Base-by-base conservation (phyloP, 2,113 vertebrate genomes). In the Excalfactoria chinensis region DNA sequence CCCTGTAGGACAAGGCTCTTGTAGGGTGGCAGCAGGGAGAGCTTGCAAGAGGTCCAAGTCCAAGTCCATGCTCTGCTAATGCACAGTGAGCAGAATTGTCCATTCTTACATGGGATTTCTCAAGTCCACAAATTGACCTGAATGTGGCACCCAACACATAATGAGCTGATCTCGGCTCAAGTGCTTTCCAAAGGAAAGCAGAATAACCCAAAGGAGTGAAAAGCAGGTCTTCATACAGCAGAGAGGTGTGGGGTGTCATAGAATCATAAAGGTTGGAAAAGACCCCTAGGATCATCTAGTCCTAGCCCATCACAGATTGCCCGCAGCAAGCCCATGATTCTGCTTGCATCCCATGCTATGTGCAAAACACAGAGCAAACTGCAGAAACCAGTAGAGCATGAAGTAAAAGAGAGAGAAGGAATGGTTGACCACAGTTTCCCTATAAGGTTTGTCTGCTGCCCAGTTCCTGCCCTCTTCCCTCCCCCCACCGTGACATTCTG, bases 331-430 rank as follows among this genome's bases (percentile, higher is more conserved):
- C 34, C 41, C 48, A 6, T 7, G 26, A 62, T 60, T 67, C 22
- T 8, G 6, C 48, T 18, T 2, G n/a, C 49, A 56, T 49, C 43
- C 21, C 76, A 12, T 6, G 0, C n/a, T 8, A 23, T 14, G 0
- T 3, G 68, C 20, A 9, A 11, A 53, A 4, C 4, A 0, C 46
- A 25, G 63, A 18, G 34, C 15, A 40, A 76, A 25, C 28, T 15
- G 40, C 40, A 67, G 41, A 22, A 49, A 35, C 43, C 11, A 15
- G 48, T 2, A 30, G 28, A 4, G 11, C 6, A 34, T 12, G 25
- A 37, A 21, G 12, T 11, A 10, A 22, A 37, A 22, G 37, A 5
- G 21, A 44, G 25, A 49, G n/a, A 20, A 43, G 25, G 14, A 7
- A 4, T 48, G 18, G 21, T 25, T 60, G 40, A 9, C n/a, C 16